These are phyloP conservation scores for Porites australiensis DNA, from an alignment of 64 coral and sea anemone species.

Conservation along the genomic window DNA sequence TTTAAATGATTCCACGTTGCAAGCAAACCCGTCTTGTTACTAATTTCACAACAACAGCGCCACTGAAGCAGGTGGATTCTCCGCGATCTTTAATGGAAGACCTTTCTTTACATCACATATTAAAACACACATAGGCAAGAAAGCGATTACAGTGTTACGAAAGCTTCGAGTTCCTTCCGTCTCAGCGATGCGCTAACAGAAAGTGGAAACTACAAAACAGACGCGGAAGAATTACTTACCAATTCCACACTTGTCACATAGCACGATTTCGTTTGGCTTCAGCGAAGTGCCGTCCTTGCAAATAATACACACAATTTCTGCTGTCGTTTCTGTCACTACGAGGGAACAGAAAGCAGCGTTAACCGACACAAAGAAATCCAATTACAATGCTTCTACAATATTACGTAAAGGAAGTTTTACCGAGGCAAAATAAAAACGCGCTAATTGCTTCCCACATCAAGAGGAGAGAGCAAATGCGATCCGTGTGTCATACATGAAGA, in stretches of 20 bases:
- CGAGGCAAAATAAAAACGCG: conserved; percentile 39
- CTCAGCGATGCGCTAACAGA: conserved; percentile 20
- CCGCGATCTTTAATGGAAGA: conserved; percentile 32
- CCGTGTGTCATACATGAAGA: conserved; percentile 38
- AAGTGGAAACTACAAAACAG: conserved; percentile 37
- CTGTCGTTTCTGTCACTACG: conserved; percentile 98
- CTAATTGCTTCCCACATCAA: conserved; percentile 47
- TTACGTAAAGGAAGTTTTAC: conserved; percentile 65
- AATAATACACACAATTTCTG: conserved; percentile 99
- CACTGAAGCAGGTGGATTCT: conserved; percentile 32
- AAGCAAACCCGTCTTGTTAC: conserved; percentile 2
- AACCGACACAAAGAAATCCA: conserved; percentile 52
- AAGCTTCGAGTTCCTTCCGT: conserved; percentile 8
- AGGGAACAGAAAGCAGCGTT: conserved; percentile 58
- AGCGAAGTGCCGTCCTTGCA: conserved; percentile 97
- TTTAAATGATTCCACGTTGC: conserved; percentile 50
- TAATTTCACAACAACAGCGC: conserved; percentile 33
- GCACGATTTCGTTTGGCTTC: conserved; percentile 95
- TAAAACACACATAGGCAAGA: conserved; percentile 32
- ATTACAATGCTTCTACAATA: conserved; percentile 48
- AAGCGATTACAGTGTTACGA: conserved; percentile 16
- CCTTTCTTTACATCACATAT: conserved; percentile 20
- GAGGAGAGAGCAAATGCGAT: conserved; percentile 17
- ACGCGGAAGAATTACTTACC: conserved; percentile 81
- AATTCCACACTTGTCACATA: conserved; percentile 99